A percentile compares a stretch with the other conserved stretches of the same genome.
These are phyloP conservation scores for Volucella bombylans DNA, from an alignment of 2,888 invertebrate genomes.

Conservation along the genomic window DNA sequence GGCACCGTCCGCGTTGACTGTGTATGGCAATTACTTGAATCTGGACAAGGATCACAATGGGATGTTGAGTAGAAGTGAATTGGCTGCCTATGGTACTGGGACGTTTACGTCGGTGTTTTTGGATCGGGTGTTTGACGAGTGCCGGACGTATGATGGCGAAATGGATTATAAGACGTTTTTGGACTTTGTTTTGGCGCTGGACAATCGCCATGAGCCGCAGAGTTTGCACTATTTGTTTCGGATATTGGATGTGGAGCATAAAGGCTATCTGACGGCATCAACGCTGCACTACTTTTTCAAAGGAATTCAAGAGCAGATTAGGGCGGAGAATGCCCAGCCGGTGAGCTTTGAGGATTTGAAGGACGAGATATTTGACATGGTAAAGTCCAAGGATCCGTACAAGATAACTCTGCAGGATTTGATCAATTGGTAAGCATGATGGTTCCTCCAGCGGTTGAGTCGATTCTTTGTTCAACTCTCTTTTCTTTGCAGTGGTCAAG, in stretches of 20 bases:
- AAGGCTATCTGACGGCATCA: conserved; percentile 94
- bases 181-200: conserved; percentile 95
- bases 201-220: conserved; percentile 95
- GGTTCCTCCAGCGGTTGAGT: background rate
- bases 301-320: conserved; percentile 96
- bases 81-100: conserved; percentile 94
- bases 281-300: conserved; percentile 96
- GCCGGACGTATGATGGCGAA: conserved; percentile 95
- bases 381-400: conserved; percentile 91
- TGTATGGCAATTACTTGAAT: conserved; percentile 96
- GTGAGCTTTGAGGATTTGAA: conserved; percentile 97
- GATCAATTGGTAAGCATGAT: conserved; percentile 85
- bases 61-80: conserved; percentile 95
- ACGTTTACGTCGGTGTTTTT: conserved; percentile 95
- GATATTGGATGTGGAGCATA: conserved; percentile 93
- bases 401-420: conserved; percentile 94
- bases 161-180: conserved; percentile 99
- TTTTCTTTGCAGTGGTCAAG: conserved; percentile 89
- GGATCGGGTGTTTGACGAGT: conserved; percentile 96
- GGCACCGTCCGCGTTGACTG: conserved; percentile 92
- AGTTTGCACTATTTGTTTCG: conserved; percentile 95
- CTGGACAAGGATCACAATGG: conserved; percentile 97
- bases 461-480: conserved; percentile 30
- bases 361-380: conserved; percentile 99
- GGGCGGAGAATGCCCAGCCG: conserved; percentile 92